These are phyloP conservation scores for Petrocephalus schoutedeni DNA, from an alignment of 2,797 vertebrate species.

Conservation along the genomic window DNA sequence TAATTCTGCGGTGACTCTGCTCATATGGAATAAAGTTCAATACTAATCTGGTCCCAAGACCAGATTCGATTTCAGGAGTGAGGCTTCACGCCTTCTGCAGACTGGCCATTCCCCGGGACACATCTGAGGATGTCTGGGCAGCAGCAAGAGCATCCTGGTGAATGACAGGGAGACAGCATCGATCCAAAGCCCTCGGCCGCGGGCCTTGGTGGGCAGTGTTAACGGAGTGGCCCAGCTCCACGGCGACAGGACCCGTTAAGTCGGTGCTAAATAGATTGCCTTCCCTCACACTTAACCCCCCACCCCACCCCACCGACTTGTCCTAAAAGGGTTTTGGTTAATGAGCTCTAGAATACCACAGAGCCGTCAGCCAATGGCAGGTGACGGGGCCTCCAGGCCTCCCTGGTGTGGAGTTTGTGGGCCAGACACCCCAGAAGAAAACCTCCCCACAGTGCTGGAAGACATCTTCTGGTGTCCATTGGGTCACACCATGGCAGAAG, in stretches of 20 bases:
- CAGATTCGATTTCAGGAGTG: background rate
- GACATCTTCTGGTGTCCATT: background rate
- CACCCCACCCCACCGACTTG: constrained; percentile 35
- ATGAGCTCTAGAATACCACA: constrained; percentile 46
- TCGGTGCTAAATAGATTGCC: constrained; percentile 36
- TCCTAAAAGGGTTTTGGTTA: constrained; percentile 46
- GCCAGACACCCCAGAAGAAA: constrained; percentile 21
- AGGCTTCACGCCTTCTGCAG: background rate
- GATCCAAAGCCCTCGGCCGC: constrained; percentile 28
- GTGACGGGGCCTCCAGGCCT: constrained; percentile 32
- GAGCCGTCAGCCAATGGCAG: constrained; percentile 39
- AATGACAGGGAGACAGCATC: background rate
- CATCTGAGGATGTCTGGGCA: background rate
- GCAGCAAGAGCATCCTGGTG: background rate
- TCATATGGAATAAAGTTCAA: constrained; percentile 6
- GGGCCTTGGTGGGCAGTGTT: constrained; percentile 31
- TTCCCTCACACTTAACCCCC: constrained; percentile 41
- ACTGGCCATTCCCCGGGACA: constrained; percentile 21
- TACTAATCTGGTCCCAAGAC: constrained; percentile 33
- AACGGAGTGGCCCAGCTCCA: constrained; percentile 27
- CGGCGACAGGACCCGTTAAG: constrained; percentile 44
- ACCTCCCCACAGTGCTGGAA: background rate
- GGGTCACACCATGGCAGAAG: background rate
- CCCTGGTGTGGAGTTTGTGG: constrained; percentile 33
- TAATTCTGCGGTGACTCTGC: constrained; percentile 10